phyloP scores from a whole-genome alignment of 1,140 invertebrate genomes.

The Nephotettix cincticeps region DNA sequence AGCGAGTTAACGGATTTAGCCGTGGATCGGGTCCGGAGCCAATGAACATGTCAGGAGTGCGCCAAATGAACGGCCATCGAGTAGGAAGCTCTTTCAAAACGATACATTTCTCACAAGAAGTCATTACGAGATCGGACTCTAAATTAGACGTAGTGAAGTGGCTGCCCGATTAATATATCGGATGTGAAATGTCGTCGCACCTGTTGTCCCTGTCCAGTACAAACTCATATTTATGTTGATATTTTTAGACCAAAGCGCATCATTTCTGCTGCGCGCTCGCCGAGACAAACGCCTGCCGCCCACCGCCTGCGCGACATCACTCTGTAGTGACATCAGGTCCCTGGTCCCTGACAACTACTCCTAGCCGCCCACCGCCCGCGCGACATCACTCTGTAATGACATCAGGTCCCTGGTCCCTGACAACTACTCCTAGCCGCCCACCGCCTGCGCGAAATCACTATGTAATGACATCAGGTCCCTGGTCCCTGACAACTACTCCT shows the following conservation, averaged over 20 bases:
- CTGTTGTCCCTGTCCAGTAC: slow-evolving; percentile 17
- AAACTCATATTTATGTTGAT: slow-evolving; percentile 22
- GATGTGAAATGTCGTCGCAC: slow-evolving; percentile 12
- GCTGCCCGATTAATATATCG: slow-evolving; percentile 16
- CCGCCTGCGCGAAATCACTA: too few relatives aligned
- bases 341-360: too few relatives aligned
- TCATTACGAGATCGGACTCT: slow-evolving; percentile 19
- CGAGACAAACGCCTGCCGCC: too few relatives aligned
- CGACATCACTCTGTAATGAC: too few relatives aligned
- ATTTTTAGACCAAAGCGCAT: slow-evolving; percentile 20
- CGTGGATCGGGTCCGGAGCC: slow-evolving; percentile 8
- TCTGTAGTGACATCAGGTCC: too few relatives aligned
- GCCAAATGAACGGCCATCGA: slow-evolving; percentile 16
- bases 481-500: too few relatives aligned
- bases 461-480: too few relatives aligned
- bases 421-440: too few relatives aligned
- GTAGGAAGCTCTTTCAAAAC: slow-evolving; percentile 21
- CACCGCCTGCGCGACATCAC: too few relatives aligned
- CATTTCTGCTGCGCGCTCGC: neutral
- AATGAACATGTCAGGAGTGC: slow-evolving; percentile 13
- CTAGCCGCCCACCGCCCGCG: too few relatives aligned
- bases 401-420: too few relatives aligned
- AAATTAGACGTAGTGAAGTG: slow-evolving; percentile 17
- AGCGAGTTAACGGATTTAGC: slow-evolving; percentile 21
- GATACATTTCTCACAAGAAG: slow-evolving; percentile 15